Evolutionary conservation across 2,888 invertebrate genomes (phyloP).

Genomic region (Drosophila anomelani): DNA sequence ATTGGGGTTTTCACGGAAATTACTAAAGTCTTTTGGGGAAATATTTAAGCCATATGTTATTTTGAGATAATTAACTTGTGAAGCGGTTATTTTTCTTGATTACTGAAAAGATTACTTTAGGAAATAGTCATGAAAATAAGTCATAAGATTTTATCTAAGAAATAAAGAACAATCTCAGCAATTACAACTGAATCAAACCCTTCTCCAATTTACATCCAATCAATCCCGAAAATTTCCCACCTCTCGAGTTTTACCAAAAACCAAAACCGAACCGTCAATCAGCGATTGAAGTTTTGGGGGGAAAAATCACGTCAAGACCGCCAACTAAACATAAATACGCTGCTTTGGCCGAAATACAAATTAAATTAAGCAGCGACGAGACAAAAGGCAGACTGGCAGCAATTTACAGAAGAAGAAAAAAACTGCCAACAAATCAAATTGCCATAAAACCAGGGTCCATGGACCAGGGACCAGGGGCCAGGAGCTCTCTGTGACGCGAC

Average conservation of each 20-base stretch:
- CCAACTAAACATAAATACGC: constrained; percentile 72
- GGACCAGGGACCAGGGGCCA: constrained; percentile 28
- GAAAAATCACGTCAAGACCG: constrained; percentile 49
- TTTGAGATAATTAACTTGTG: not conserved
- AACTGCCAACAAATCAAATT: constrained; percentile 72
- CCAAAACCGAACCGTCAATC: constrained; percentile 32
- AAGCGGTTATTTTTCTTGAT: not conserved
- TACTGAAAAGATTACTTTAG: not conserved
- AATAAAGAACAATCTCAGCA: not conserved
- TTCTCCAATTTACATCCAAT: constrained; percentile 31
- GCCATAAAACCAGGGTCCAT: constrained; percentile 63
- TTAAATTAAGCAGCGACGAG: constrained; percentile 70
- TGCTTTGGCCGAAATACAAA: constrained; percentile 59
- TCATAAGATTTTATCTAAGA: not conserved
- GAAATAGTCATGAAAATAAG: not conserved
- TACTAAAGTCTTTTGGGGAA: not conserved
- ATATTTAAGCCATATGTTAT: not conserved
- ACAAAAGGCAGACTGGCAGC: constrained; percentile 63
- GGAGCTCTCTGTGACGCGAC: constrained; percentile 26
- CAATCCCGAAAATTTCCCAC: constrained; percentile 36
- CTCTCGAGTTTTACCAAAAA: not conserved
- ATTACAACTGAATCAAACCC: not conserved
- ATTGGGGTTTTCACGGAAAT: not conserved
- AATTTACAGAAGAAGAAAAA: constrained; percentile 62
- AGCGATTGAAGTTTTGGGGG: constrained; percentile 9